Conservation (phyloP, 2,888 invertebrate genomes). For the Eupithecia subfuscata region DNA sequence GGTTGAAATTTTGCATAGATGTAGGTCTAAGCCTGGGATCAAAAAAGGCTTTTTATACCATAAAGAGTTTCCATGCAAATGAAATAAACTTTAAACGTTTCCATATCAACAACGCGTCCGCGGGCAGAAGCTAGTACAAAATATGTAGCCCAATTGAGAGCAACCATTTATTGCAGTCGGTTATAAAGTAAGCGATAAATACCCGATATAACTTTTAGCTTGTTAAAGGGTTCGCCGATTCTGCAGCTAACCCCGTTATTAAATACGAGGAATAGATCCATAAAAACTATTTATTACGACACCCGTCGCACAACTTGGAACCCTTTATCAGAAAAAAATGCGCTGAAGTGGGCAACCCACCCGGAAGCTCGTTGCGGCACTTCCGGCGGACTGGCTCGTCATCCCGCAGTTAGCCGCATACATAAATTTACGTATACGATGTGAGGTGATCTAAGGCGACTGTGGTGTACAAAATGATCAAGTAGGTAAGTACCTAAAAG, state of each 20-base stretch:
- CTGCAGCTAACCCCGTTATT: not conserved
- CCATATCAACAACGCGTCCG: too few relatives aligned
- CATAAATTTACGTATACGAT: constrained; percentile 19
- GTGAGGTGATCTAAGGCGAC: not conserved
- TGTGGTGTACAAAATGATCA: not conserved
- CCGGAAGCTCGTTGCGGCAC: constrained; percentile 46
- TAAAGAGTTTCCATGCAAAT: too few relatives aligned
- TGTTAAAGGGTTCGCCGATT: not conserved
- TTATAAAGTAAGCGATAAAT: not conserved
- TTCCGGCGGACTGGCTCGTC: constrained; percentile 47
- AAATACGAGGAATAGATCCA: constrained; percentile 8
- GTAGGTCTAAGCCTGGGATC: too few relatives aligned
- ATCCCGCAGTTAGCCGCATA: constrained; percentile 42
- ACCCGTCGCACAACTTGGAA: constrained; percentile 4
- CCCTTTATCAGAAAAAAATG: constrained; percentile 29
- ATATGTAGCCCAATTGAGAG: too few relatives aligned
- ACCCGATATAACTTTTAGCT: not conserved
- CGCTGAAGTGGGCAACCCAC: constrained; percentile 37
- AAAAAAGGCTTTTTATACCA: too few relatives aligned
- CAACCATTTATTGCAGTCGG: not conserved
- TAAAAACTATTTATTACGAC: constrained; percentile 19
- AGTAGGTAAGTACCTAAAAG: not conserved
- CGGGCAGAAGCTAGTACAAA: too few relatives aligned
- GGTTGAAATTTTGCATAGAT: too few relatives aligned
- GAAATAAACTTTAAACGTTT: too few relatives aligned